phyloP scores from a whole-genome alignment of 2,797 vertebrate genomes.

The Tapera naevia region DNA sequence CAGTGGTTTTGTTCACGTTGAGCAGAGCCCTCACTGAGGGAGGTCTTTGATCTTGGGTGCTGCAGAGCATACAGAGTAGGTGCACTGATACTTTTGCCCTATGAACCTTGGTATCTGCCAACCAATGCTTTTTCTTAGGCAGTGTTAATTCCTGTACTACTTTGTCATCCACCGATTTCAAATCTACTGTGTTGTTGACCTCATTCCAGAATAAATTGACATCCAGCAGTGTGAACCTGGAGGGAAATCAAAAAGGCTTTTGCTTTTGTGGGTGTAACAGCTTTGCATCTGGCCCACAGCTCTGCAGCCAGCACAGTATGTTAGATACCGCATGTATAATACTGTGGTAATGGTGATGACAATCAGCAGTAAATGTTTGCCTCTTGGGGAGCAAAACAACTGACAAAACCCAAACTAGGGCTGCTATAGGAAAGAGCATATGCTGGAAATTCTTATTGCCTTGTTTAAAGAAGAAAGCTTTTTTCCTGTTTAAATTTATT shows the following conservation, averaged over 20 bases:
- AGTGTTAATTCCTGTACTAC: background rate
- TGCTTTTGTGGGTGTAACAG: background rate
- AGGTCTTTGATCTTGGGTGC: background rate
- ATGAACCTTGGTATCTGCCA: background rate
- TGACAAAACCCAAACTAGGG: background rate
- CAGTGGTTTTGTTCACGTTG: background rate
- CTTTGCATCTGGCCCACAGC: background rate
- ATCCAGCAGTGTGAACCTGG: background rate
- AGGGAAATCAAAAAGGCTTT: background rate
- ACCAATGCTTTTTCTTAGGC: background rate
- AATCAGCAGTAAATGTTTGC: background rate
- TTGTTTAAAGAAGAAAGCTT: background rate
- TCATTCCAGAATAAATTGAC: background rate
- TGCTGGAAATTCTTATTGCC: background rate
- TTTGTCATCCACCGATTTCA: background rate
- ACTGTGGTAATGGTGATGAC: background rate
- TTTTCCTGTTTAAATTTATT: background rate
- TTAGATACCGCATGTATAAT: background rate
- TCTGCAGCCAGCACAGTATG: background rate
- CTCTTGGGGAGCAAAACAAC: background rate
- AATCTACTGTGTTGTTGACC: background rate
- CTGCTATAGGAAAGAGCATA: background rate
- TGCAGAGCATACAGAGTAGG: background rate
- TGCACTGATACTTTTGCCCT: background rate
- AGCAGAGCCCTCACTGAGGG: background rate